A percentile compares a stretch with the other conserved stretches of the same genome.
Evolutionary conservation across 92 coral and sea anemone species (phyloP).

Genomic region (Actinostola sp.): DNA sequence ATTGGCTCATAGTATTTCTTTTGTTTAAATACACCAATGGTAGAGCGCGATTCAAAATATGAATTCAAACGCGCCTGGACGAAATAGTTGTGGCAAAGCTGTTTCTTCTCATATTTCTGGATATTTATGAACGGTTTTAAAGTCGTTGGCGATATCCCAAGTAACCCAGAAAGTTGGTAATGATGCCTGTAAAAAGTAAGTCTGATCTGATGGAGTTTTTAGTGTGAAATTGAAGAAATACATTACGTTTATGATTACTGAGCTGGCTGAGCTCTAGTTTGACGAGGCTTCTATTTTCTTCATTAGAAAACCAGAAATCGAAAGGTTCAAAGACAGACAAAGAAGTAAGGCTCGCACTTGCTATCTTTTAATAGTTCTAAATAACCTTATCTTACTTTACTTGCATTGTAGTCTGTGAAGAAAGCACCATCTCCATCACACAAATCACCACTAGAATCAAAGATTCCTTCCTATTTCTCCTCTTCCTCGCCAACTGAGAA

Average conservation of each 20-base stretch:
- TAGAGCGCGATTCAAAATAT: constrained; percentile 50
- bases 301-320: constrained; percentile 5
- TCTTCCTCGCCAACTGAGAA: not conserved
- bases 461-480: constrained; percentile 6
- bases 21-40: constrained; percentile 52
- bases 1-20: constrained; percentile 5
- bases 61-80: constrained; percentile 28
- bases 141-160: no score
- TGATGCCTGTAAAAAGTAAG: constrained; percentile 20
- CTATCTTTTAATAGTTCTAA: no score
- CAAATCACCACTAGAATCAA: constrained; percentile 1
- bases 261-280: no score
- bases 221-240: not conserved
- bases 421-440: not conserved
- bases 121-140: no score
- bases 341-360: not conserved
- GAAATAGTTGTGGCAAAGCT: no score
- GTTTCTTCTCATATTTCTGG: no score
- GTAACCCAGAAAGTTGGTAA: not conserved
- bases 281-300: no score
- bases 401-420: not conserved
- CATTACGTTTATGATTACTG: not conserved
- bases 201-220: not conserved
- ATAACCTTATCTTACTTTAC: no score
- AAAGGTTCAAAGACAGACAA: constrained; percentile 10